These are phyloP conservation scores for Sepiola atlantica DNA, from an alignment of 2,888 invertebrate genomes.

Conservation along the genomic window DNA sequence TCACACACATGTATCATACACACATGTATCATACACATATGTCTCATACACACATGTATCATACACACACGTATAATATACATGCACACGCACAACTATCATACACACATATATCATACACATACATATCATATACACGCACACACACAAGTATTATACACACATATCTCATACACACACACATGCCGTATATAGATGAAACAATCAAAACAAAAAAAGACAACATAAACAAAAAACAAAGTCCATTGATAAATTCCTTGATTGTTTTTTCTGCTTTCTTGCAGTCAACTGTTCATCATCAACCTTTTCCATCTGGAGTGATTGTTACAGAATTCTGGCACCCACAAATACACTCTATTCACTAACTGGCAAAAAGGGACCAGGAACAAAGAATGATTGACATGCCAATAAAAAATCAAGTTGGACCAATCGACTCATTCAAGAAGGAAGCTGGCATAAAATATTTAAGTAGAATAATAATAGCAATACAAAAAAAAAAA, in stretches of 20 bases:
- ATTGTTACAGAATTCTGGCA: conserved; percentile 19
- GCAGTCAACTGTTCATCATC: conserved; percentile 18
- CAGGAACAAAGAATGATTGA: conserved; percentile 12
- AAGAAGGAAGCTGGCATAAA: not conserved
- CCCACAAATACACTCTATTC: not conserved
- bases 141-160: not conserved
- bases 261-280: conserved; percentile 32
- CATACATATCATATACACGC: no score
- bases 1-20: no score
- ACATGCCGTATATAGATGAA: not conserved
- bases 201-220: not conserved
- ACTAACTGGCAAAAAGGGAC: not conserved
- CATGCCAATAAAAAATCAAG: not conserved
- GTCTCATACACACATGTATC: no score
- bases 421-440: conserved; percentile 9
- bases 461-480: not conserved
- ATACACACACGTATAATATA: no score
- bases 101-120: no score
- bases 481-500: not conserved
- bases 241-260: conserved; percentile 8
- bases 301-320: not conserved
- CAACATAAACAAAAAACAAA: not conserved
- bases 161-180: not conserved
- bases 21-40: no score
- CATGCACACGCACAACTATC: no score